phyloP scores from a whole-genome alignment of 2,797 vertebrate species.

The Pantherophis alleghaniensis region DNA sequence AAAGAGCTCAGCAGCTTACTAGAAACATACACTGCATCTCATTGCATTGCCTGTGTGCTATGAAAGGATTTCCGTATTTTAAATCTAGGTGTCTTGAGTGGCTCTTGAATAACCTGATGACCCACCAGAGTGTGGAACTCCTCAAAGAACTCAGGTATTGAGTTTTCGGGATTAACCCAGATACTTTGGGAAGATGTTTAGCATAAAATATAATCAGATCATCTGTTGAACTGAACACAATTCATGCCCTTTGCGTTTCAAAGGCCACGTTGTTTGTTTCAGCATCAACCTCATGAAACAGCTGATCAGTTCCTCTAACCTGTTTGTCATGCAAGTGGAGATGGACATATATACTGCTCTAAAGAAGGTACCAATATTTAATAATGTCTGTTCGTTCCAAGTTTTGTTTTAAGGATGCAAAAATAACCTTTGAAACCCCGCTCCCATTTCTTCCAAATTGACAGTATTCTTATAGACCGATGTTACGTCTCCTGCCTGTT shows the following conservation, averaged over 20 bases:
- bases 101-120: slow-evolving; percentile 98
- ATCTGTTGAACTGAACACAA: neutral
- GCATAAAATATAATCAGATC: neutral
- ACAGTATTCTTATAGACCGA: neutral
- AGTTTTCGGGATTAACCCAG: slow-evolving; percentile 8
- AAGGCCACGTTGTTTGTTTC: slow-evolving; percentile 29
- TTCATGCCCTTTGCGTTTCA: neutral
- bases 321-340: slow-evolving; percentile 99
- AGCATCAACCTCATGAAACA: slow-evolving; percentile 90
- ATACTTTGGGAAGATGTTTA: neutral
- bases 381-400: neutral
- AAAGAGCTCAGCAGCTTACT: neutral
- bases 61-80: slow-evolving; percentile 20
- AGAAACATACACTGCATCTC: neutral
- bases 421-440: neutral
- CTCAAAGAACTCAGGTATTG: slow-evolving; percentile 94
- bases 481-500: neutral
- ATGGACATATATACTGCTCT: slow-evolving; percentile 98
- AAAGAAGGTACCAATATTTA: slow-evolving; percentile 83
- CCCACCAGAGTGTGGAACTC: slow-evolving; percentile 92
- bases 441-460: neutral
- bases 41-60: neutral
- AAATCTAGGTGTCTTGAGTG: slow-evolving; percentile 90
- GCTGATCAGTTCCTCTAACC: slow-evolving; percentile 91
- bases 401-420: neutral